Evolutionary conservation across 2,797 vertebrate species (phyloP), one percentile per base, ranked within the genome.

Genomic region (Falco biarmicus): DNA sequence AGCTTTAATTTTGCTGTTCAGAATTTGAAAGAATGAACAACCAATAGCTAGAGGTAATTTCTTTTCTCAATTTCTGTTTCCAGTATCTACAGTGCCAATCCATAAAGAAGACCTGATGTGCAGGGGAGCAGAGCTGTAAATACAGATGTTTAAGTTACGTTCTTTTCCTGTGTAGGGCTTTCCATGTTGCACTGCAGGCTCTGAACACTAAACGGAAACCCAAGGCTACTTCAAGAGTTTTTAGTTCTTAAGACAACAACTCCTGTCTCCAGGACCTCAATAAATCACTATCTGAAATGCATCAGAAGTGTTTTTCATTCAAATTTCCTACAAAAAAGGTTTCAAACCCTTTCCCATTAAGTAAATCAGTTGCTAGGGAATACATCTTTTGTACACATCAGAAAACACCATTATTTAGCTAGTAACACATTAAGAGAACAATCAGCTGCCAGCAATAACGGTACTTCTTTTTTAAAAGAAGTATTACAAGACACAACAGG

Each of bases 161-260:
- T 51, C 7, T 13, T n/a, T 60, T 77, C 22, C n/a, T 31, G 31
- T 8, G 41, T 0, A 43, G 21, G 14, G 16, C 7, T 85, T 70
- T 82, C 63, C 5, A 1, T 11, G 24, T 37, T 9, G 1, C 7
- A 16, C 25, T 45, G 39, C 6, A 1, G 10, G 25, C 9, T 66
- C 57, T 41, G 29, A 29, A 57, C 1, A 28, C 32, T 17, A 83
- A 91, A 51, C 18, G 7, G 34, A 85, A 95, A 64, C 13, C 0
- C 8, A 21, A 21, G 24, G 9, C 5, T 34, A 41, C 8, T 29
- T 37, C 1, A 63, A 56, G 34, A 80, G 20, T 37, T 26, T 54
- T 47, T 34, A 41, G 24, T 25, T 8, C 54, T 69, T 32, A 31
- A 31, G 41, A 74, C 8, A 70, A 65, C 37, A 56, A 43, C 11